These are phyloP conservation scores for Agapornis canus DNA, from an alignment of 2,797 vertebrate genomes.

Conservation along the genomic window DNA sequence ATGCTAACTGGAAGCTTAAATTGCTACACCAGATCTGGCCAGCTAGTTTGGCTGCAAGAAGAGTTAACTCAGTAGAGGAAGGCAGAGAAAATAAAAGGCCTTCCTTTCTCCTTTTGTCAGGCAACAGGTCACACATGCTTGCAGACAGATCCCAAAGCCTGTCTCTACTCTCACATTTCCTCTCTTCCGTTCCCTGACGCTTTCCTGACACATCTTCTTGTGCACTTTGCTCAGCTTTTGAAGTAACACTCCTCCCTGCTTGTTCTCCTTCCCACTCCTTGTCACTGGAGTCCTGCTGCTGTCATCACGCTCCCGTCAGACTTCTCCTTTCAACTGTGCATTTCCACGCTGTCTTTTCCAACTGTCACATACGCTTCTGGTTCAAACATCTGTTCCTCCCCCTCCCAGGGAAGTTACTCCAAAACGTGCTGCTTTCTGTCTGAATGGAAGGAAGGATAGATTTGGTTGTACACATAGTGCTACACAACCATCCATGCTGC, in stretches of 20 bases:
- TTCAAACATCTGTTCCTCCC: constrained; percentile 69
- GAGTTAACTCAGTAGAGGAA: background rate
- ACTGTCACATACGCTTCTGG: constrained; percentile 67
- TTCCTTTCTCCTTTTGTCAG: constrained; percentile 6
- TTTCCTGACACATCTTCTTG: constrained; percentile 65
- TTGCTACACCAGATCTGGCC: background rate
- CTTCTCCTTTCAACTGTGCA: constrained; percentile 63
- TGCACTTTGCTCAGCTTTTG: constrained; percentile 66
- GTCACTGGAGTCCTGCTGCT: constrained; percentile 68
- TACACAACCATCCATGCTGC: background rate
- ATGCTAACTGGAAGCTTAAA: background rate
- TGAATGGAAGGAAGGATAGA: constrained; percentile 23
- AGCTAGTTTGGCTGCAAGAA: background rate
- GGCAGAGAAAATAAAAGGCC: background rate
- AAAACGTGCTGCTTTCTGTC: constrained; percentile 46
- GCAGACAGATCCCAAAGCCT: constrained; percentile 46
- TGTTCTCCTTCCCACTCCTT: constrained; percentile 72
- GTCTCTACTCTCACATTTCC: constrained; percentile 46
- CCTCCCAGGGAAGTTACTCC: constrained; percentile 55
- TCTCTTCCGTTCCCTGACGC: constrained; percentile 33
- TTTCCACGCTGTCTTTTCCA: constrained; percentile 67
- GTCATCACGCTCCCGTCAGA: constrained; percentile 70
- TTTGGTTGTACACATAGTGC: constrained; percentile 2
- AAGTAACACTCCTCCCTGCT: constrained; percentile 65
- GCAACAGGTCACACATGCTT: constrained; percentile 49